Conservation (phyloP, 1,140 invertebrate genomes). For the Lethrus apterus region DNA sequence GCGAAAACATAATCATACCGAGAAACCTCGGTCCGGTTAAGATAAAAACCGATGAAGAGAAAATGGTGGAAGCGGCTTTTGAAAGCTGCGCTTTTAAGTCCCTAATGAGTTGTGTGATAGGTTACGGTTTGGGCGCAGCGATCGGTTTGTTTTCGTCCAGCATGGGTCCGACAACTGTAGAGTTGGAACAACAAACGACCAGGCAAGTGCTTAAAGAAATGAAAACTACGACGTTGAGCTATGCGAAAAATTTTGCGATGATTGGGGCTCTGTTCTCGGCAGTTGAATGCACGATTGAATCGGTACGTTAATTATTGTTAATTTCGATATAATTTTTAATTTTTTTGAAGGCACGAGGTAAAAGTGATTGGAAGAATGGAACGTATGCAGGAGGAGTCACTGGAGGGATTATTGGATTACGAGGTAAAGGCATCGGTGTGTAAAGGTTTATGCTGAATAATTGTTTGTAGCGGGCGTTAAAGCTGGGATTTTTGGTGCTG, state of each 20-base stretch:
- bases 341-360: conserved; percentile 70
- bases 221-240: conserved; percentile 80
- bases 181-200: conserved; percentile 75
- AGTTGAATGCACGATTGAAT: conserved; percentile 89
- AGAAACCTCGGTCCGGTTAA: conserved; percentile 62
- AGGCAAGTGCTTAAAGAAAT: conserved; percentile 84
- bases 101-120: conserved; percentile 80
- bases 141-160: conserved; percentile 94
- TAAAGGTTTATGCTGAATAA: not conserved
- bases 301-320: conserved; percentile 47
- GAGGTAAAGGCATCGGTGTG: conserved; percentile 56
- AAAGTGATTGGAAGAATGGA: conserved; percentile 94
- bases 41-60: conserved; percentile 82
- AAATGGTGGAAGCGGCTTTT: conserved; percentile 74
- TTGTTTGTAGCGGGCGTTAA: conserved; percentile 78
- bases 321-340: conserved; percentile 16
- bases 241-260: conserved; percentile 97
- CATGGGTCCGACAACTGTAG: conserved; percentile 77
- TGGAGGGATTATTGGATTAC: conserved; percentile 88
- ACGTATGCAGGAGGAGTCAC: conserved; percentile 90
- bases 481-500: conserved; percentile 84
- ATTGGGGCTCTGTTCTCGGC: conserved; percentile 89
- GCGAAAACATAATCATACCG: conserved; percentile 78
- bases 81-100: conserved; percentile 93
- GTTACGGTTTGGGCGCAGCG: conserved; percentile 89